Conservation (phyloP, 2,113 vertebrate genomes). For the Macrotis lagotis region DNA sequence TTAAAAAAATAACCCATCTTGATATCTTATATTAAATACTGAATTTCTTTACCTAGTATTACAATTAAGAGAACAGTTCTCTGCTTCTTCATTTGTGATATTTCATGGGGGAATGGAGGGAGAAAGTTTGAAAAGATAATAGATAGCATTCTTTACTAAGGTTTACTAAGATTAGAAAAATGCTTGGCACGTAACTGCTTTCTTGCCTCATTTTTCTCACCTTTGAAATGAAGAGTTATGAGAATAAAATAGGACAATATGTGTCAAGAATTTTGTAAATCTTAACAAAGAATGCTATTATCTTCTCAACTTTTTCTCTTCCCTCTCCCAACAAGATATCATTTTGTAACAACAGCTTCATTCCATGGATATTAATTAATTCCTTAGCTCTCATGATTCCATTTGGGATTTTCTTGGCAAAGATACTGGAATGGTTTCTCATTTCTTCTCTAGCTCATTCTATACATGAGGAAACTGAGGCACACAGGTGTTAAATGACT, state of each 20-base stretch:
- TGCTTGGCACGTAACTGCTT: neutral
- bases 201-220: neutral
- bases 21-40: neutral
- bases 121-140: too few relatives aligned
- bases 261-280: neutral
- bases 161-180: too few relatives aligned
- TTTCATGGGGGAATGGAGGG: neutral
- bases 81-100: neutral
- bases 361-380: neutral
- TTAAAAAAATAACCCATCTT: neutral
- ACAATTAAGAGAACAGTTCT: neutral
- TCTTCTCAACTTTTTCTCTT: neutral
- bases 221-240: neutral
- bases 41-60: neutral
- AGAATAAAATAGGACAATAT: neutral
- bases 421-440: neutral
- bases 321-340: neutral
- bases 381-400: neutral
- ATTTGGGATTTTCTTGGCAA: neutral
- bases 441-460: neutral
- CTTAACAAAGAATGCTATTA: neutral
- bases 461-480: neutral
- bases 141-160: too few relatives aligned
- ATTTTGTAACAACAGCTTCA: neutral
- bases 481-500: slow-evolving; percentile 15